Percentiles rank a stretch among this genome's conserved stretches.
Conservation (phyloP, 2,113 vertebrate species). For the Galemys pyrenaicus region DNA sequence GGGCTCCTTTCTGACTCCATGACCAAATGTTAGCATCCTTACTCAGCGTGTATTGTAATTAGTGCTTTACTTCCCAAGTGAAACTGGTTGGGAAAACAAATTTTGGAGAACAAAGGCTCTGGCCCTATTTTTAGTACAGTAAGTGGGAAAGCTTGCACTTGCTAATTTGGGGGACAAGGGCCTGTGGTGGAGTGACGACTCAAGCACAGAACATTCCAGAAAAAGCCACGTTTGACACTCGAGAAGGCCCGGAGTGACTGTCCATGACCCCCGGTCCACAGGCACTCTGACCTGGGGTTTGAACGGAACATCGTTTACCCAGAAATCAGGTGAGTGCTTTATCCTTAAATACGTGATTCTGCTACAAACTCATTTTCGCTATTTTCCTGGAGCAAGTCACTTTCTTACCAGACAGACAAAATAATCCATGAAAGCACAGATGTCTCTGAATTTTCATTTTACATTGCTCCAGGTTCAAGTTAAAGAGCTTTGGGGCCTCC, state of each 20-base stretch:
- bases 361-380: neutral
- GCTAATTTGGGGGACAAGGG: neutral
- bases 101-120: accelerated
- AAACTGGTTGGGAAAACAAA: neutral
- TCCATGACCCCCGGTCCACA: too few relatives aligned
- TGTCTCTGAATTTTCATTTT: neutral
- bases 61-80: neutral
- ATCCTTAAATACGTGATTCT: neutral
- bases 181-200: neutral
- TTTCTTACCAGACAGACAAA: neutral
- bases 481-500: neutral
- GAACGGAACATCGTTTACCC: neutral
- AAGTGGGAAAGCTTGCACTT: neutral
- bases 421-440: neutral
- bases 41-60: neutral
- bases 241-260: neutral
- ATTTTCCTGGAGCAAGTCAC: neutral
- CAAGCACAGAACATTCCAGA: neutral
- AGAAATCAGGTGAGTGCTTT: neutral
- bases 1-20: neutral
- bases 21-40: neutral
- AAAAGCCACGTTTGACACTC: accelerated
- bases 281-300: too few relatives aligned
- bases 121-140: neutral
- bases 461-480: neutral